Evolutionary conservation across 2,797 vertebrate species (phyloP).

Genomic region (Amblyraja radiata): DNA sequence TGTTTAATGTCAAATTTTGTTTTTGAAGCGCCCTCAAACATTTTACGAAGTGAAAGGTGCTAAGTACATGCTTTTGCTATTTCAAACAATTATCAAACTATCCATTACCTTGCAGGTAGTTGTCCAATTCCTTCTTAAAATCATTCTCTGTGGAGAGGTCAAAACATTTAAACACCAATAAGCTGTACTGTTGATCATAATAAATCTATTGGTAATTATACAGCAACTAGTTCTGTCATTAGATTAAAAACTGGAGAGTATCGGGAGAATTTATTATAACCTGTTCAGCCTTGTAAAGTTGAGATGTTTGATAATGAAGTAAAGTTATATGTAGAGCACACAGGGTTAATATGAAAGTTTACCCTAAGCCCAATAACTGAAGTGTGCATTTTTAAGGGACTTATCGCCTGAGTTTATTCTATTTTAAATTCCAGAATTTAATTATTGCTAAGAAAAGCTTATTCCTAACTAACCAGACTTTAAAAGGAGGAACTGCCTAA

Average conservation of each 20-base stretch:
- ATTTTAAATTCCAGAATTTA: neutral
- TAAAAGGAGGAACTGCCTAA: neutral
- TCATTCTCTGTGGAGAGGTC: conserved; percentile 96
- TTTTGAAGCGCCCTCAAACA: no score
- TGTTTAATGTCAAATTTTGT: no score
- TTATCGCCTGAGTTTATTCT: neutral
- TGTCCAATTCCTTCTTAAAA: conserved; percentile 99
- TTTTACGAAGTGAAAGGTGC: neutral
- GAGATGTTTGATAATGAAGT: neutral
- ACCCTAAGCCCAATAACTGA: conserved; percentile 30
- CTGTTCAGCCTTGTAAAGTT: neutral
- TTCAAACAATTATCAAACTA: conserved; percentile 57
- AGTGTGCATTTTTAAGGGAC: conserved; percentile 41
- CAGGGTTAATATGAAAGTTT: neutral
- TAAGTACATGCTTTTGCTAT: neutral
- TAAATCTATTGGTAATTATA: neutral
- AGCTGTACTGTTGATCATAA: conserved; percentile 41
- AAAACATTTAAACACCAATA: conserved; percentile 78
- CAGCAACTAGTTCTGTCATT: neutral
- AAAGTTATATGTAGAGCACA: neutral
- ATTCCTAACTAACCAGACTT: neutral
- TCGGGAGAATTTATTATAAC: no score
- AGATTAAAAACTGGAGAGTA: neutral
- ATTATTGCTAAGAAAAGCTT: neutral
- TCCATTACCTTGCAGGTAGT: conserved; percentile 98